Base-by-base conservation (phyloP, 2,797 vertebrate genomes). In the Arnoldichthys spilopterus region DNA sequence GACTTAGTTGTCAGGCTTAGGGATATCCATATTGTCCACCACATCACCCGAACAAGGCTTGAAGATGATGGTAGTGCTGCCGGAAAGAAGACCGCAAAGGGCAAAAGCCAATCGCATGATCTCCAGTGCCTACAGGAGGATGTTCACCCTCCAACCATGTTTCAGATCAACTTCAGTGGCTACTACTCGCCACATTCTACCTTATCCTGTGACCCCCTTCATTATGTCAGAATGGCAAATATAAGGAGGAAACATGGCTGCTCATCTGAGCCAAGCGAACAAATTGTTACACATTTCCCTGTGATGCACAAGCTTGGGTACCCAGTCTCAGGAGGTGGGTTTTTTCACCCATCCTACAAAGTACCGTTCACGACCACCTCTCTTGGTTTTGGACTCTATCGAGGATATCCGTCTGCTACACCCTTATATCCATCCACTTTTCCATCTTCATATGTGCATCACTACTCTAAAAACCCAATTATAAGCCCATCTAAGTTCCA, bases 161-260 rank as follows among this genome's bases (percentile, higher is more conserved):
- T 98, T 86, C 92, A 97, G 72, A 98, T 99, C 87, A 98, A 99
- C 73, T 96, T 99, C 85, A 98, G 97, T 40, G 97, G 97, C 81
- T 99, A 96, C 90, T 99, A 99, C 87, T 96, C 97, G 0, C 94
- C 94, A 72, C 97, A 98, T 76, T 96, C 97, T 0, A 93, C 96
- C 76, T 97, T 96, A 83, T 93, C 97, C 6, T 93, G 96, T 84
- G 97, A 98, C 82, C 93, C 96, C 54, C 92, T 97, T 91, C 97
- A 97, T 92, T 99, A 98, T 83, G 96, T 95, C 88, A 92, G 96
- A 30, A 97, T 97, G 91, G 93, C 95, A 0, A 96, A 98, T 37
- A 89, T 98, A 90, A 91, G 96, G 92, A 91, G 97, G 85, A 94
- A 96, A 90, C 77, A 96, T 85, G 56, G 68, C 28, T 84, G 77